A percentile compares a stretch with the other conserved stretches of the same genome.
These are phyloP conservation scores for Hepsetus odoe DNA, from an alignment of 2,113 vertebrate genomes.

Conservation along the genomic window DNA sequence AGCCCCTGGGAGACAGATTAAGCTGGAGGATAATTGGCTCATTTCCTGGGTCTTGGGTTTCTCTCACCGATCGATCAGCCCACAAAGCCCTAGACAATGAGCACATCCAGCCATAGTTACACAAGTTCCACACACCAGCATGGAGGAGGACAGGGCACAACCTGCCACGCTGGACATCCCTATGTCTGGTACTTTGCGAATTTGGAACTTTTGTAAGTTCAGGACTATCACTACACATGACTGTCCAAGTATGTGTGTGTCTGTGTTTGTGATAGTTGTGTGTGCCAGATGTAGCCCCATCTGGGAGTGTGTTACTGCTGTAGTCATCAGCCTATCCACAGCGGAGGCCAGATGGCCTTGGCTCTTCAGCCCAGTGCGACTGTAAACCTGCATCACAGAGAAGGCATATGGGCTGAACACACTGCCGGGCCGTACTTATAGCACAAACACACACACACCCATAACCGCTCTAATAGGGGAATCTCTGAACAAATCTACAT, in stretches of 20 bases:
- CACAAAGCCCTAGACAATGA: constrained; percentile 8
- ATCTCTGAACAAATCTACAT: background rate
- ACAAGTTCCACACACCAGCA: constrained; percentile 11
- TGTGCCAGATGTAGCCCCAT: constrained; percentile 46
- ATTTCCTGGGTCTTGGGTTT: constrained; percentile 47
- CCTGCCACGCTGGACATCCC: background rate
- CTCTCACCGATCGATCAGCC: constrained; percentile 44
- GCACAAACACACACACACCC: background rate
- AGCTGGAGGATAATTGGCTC: constrained; percentile 51
- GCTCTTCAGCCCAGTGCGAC: constrained; percentile 45
- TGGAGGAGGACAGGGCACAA: background rate
- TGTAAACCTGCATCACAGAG: constrained; percentile 51
- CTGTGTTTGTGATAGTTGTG: constrained; percentile 1
- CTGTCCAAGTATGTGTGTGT: constrained; percentile 25
- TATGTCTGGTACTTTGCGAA: background rate
- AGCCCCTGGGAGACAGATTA: constrained; percentile 35
- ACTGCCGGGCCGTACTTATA: constrained; percentile 24
- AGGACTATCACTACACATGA: background rate
- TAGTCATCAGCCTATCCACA: constrained; percentile 49
- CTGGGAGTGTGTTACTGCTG: constrained; percentile 48
- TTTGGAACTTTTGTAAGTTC: background rate
- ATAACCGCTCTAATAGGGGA: background rate
- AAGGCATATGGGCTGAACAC: constrained; percentile 47
- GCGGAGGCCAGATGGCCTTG: constrained; percentile 54
- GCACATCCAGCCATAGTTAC: constrained; percentile 20